Evolutionary conservation across 2,888 invertebrate species (phyloP), one percentile per base, ranked within the genome.

Genomic region (Drymonia ruficornis): DNA sequence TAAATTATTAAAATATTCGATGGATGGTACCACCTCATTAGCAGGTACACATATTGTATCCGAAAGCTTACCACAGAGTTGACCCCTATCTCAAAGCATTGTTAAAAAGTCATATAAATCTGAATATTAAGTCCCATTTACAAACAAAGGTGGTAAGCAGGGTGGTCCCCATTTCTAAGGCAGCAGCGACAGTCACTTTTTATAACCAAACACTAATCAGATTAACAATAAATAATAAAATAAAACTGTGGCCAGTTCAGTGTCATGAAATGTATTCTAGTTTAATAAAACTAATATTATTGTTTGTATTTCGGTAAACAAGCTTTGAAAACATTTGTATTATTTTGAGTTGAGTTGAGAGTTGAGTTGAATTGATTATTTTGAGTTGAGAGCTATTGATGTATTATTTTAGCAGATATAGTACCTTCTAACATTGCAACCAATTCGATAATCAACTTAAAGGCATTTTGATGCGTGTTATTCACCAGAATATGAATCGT

Each of bases 201-300:
- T 80, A 79, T 77, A 72, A 74, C 72, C 67, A 57, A 58, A 31
- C 57, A 70, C 61, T 80, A 82, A 84, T 83, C 82, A 74, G 84
- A 83, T 81, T 81, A 80, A 74, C 69, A 76, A 78, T 78, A 83
- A 81, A 80, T 71, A 74, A 72, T 66, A 75, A 72, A 72, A 72
- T 67, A 56, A 63, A 66, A 66, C 65, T 63, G 63, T 65, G 59
- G 44, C 52, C 55, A 58, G 55, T 58, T 58, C 53, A 63, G 64
- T 46, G 59, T 56, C 64, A 65, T 62, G 60, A 65, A 61, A 53
- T 65, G 64, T 56, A 60, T 53, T 54, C 50, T 38, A 52, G 23
- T 56, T 58, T 72, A 60, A 52, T 50, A 31, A 31, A 31, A 31
- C 7, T 5, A 36, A 0, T 36, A n/a, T 36, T n/a, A 36, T 36